phyloP scores from a whole-genome alignment of 2,113 vertebrate species.

The Dendrocopos noguchii region DNA sequence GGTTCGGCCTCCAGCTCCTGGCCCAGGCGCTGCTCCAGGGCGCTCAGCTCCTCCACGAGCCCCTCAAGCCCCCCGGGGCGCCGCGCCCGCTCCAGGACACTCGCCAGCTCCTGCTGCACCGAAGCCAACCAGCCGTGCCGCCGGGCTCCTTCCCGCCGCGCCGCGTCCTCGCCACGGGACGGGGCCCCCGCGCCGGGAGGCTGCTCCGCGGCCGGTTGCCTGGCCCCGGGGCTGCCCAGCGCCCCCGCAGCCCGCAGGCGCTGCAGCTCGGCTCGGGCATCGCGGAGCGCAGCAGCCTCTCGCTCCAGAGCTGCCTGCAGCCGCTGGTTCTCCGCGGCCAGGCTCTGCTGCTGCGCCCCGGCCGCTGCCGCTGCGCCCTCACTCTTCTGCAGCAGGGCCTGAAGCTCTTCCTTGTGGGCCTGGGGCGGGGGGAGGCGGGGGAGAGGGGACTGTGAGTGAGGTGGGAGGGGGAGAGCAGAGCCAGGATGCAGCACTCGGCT shows the following conservation, averaged over 20 bases:
- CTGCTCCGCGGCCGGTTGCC: not conserved
- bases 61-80: not conserved
- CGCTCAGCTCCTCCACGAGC: not conserved
- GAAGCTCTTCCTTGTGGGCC: conserved; percentile 80
- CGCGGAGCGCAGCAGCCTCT: conserved; percentile 73
- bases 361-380: not conserved
- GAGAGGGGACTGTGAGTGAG: not conserved
- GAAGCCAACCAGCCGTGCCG: conserved; percentile 24
- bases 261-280: conserved; percentile 80
- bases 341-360: not conserved
- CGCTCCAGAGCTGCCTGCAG: conserved; percentile 61
- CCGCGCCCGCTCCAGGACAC: not conserved
- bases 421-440: not conserved
- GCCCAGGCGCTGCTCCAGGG: conserved; percentile 65
- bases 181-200: not conserved
- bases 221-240: not conserved
- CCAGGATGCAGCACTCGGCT: not conserved
- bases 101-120: conserved; percentile 24
- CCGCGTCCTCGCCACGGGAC: not conserved
- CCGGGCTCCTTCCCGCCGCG: not conserved
- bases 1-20: not conserved
- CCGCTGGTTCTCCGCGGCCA: not conserved
- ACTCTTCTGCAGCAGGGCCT: conserved; percentile 7
- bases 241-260: conserved; percentile 70
- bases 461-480: not conserved